phyloP scores from a whole-genome alignment of 2,113 vertebrate genomes.

The Dicrurus megarhynchus region DNA sequence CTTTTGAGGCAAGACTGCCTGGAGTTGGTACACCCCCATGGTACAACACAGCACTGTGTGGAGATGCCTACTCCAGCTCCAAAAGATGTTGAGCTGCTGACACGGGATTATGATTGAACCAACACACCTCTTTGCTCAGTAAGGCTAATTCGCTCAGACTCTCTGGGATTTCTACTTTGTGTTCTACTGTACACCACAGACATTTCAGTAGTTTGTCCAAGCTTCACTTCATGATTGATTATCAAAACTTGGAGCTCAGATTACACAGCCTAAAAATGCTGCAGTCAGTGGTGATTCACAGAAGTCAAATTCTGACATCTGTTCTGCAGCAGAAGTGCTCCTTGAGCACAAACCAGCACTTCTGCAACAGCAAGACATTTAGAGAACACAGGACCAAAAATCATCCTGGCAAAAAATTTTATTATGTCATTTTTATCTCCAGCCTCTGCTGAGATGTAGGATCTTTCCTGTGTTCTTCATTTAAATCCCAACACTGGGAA shows the following conservation, averaged over 20 bases:
- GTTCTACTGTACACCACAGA: not conserved
- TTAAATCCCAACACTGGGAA: not conserved
- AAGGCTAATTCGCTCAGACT: not conserved
- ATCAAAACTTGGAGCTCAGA: not conserved
- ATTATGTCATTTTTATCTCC: not conserved
- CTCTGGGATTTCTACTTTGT: not conserved
- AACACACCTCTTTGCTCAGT: not conserved
- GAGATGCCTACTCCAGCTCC: not conserved
- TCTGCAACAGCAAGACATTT: not conserved
- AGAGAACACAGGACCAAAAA: not conserved
- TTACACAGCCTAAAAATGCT: not conserved
- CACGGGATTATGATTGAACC: not conserved
- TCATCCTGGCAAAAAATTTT: not conserved
- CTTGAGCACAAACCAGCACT: not conserved
- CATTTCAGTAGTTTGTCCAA: not conserved
- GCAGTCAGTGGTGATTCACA: not conserved
- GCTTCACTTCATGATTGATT: not conserved
- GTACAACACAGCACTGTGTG: not conserved
- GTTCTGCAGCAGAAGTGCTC: not conserved
- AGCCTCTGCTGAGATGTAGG: not conserved
- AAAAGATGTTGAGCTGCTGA: not conserved
- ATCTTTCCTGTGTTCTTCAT: not conserved
- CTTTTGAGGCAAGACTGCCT: not conserved
- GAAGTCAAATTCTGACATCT: slow-evolving; percentile 2
- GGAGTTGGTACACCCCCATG: not conserved